Evolutionary conservation across 2,888 invertebrate genomes (phyloP).

Genomic region (Stenurella melanura): DNA sequence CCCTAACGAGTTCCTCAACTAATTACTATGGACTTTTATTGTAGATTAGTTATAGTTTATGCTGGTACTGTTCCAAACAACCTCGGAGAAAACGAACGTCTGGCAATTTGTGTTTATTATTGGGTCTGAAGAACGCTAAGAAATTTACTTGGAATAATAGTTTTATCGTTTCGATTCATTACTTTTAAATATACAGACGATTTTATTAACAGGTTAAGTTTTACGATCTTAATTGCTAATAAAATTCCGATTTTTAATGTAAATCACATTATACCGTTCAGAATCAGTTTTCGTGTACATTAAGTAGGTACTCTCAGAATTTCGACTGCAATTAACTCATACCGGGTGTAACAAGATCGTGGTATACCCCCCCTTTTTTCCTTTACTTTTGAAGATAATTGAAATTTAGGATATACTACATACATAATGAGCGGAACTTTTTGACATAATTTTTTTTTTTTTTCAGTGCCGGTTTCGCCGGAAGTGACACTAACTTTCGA

Average conservation of each 20-base stretch:
- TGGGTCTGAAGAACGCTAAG: slow-evolving; percentile 13
- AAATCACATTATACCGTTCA: neutral
- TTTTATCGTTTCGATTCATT: slow-evolving; percentile 13
- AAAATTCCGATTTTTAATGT: neutral
- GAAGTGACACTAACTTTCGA: too few species aligned
- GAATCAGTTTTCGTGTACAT: neutral
- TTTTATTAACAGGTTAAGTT: slow-evolving; percentile 19
- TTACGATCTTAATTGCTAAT: slow-evolving; percentile 10
- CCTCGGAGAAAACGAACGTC: slow-evolving; percentile 37
- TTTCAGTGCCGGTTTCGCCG: too few species aligned
- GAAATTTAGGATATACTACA: too few species aligned
- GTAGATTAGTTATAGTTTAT: slow-evolving; percentile 48
- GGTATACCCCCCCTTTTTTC: too few species aligned
- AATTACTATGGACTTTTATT: slow-evolving; percentile 57
- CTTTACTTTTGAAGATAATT: too few species aligned
- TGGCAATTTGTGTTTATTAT: slow-evolving; percentile 28
- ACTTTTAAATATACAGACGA: slow-evolving; percentile 28
- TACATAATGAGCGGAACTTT: too few species aligned
- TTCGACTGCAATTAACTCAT: too few species aligned
- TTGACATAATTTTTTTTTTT: too few species aligned
- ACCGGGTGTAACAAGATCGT: too few species aligned
- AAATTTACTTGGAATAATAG: slow-evolving; percentile 16
- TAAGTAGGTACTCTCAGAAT: neutral
- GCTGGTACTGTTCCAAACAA: slow-evolving; percentile 50
- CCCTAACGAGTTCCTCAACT: slow-evolving; percentile 59